A percentile compares a stretch with the other conserved stretches of the same genome.
phyloP scores from a whole-genome alignment of 1,140 invertebrate genomes.

The Ericerus pela region DNA sequence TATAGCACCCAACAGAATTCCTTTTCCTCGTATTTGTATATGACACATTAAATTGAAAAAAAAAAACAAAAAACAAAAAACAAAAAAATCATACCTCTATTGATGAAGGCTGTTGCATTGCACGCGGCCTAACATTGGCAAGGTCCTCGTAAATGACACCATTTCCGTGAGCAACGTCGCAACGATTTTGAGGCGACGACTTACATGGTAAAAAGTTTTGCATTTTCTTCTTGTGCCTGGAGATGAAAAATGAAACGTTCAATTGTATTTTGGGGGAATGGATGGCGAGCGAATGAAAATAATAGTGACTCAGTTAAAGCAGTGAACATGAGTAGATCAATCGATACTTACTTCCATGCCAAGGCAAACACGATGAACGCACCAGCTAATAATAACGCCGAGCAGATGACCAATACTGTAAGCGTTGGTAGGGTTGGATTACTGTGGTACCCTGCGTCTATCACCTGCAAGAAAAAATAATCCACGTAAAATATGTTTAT shows the following conservation, averaged over 20 bases:
- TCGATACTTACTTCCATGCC: constrained; percentile 29
- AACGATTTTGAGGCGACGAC: constrained; percentile 37
- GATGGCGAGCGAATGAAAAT: neutral
- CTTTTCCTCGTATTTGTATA: too few relatives aligned
- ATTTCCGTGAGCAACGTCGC: constrained; percentile 29
- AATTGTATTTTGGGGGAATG: neutral
- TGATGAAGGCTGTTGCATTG: constrained; percentile 30
- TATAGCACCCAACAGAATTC: too few relatives aligned
- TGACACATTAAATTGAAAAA: too few relatives aligned
- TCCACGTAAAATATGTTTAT: neutral
- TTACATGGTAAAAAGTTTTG: constrained; percentile 53
- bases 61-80: too few relatives aligned
- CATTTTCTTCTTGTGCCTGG: constrained; percentile 54
- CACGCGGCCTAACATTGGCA: constrained; percentile 29
- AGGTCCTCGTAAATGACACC: constrained; percentile 48
- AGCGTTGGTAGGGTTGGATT: constrained; percentile 27
- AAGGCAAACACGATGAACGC: constrained; percentile 25
- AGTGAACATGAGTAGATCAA: too few relatives aligned
- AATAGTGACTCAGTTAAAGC: neutral
- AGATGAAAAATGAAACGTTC: constrained; percentile 23
- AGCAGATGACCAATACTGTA: constrained; percentile 26
- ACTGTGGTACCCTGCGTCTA: constrained; percentile 29
- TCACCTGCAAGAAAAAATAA: constrained; percentile 23
- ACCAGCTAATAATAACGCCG: constrained; percentile 24
- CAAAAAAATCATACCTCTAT: constrained; percentile 35